Evolutionary conservation across 2,888 invertebrate genomes (phyloP).

Genomic region (Eustalomyia histrio): DNA sequence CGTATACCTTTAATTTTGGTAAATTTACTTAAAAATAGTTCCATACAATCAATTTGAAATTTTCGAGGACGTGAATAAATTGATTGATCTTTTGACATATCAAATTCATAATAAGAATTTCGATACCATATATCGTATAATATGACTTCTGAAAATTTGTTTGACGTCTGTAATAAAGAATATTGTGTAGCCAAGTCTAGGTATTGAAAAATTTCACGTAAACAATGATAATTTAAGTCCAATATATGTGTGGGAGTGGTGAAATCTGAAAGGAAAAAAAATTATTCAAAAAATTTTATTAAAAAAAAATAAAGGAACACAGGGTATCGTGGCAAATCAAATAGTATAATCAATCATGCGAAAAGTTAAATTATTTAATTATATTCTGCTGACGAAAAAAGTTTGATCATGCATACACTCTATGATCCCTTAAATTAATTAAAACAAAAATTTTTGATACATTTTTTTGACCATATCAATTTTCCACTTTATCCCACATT

Average conservation of each 20-base stretch:
- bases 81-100: constrained; percentile 1
- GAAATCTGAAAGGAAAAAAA: constrained; percentile 8
- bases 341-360: no score
- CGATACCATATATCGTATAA: constrained; percentile 39
- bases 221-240: constrained; percentile 27
- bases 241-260: not conserved
- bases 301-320: no score
- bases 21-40: constrained; percentile 4
- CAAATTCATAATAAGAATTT: not conserved
- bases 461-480: no score
- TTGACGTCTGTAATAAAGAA: constrained; percentile 4
- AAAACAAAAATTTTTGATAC: no score
- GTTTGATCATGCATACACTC: no score
- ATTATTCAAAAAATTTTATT: no score
- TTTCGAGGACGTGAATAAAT: not conserved
- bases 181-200: constrained; percentile 39
- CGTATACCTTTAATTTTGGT: constrained; percentile 9
- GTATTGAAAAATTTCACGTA: constrained; percentile 18
- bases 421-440: no score
- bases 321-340: no score
- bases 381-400: no score
- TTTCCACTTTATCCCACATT: no score
- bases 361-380: no score
- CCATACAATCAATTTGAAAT: constrained; percentile 36
- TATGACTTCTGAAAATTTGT: constrained; percentile 12